A percentile compares a stretch with the other conserved stretches of the same genome.
Evolutionary conservation across 2,888 invertebrate genomes (phyloP).

Genomic region (Ctenicera cuprea): DNA sequence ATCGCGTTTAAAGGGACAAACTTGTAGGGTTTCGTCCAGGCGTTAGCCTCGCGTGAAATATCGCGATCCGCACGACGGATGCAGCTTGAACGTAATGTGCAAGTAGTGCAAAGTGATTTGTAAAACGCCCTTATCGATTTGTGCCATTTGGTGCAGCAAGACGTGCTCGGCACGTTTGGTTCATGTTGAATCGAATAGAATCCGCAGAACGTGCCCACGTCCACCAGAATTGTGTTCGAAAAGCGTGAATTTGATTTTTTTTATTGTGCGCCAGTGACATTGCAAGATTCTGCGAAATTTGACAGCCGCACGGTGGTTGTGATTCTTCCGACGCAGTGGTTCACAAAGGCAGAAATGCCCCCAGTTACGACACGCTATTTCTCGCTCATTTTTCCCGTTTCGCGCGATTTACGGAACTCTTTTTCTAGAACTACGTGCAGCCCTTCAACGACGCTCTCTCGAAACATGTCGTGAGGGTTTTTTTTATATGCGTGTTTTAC

Average conservation of each 20-base stretch:
- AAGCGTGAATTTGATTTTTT: slow-evolving; percentile 19
- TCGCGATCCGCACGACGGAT: slow-evolving; percentile 10
- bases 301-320: slow-evolving; percentile 58
- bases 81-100: slow-evolving; percentile 37
- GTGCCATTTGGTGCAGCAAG: slow-evolving; percentile 68
- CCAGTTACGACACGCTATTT: slow-evolving; percentile 22
- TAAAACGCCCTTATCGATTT: slow-evolving; percentile 73
- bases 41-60: background rate
- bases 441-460: slow-evolving; percentile 12
- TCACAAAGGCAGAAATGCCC: slow-evolving; percentile 54
- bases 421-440: slow-evolving; percentile 35
- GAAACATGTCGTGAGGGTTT: slow-evolving; percentile 41
- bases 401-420: slow-evolving; percentile 33
- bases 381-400: background rate
- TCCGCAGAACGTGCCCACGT: slow-evolving; percentile 29
- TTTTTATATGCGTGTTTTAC: slow-evolving; percentile 30
- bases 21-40: background rate
- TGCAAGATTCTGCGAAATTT: slow-evolving; percentile 58
- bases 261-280: slow-evolving; percentile 59
- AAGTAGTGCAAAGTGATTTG: slow-evolving; percentile 48
- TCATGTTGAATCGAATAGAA: slow-evolving; percentile 49
- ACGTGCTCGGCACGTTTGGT: slow-evolving; percentile 65
- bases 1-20: slow-evolving; percentile 35
- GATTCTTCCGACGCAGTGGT: slow-evolving; percentile 51
- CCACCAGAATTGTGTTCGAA: slow-evolving; percentile 46